Base-by-base conservation (phyloP, 1,140 invertebrate genomes). In the Conus betulinus region DNA sequence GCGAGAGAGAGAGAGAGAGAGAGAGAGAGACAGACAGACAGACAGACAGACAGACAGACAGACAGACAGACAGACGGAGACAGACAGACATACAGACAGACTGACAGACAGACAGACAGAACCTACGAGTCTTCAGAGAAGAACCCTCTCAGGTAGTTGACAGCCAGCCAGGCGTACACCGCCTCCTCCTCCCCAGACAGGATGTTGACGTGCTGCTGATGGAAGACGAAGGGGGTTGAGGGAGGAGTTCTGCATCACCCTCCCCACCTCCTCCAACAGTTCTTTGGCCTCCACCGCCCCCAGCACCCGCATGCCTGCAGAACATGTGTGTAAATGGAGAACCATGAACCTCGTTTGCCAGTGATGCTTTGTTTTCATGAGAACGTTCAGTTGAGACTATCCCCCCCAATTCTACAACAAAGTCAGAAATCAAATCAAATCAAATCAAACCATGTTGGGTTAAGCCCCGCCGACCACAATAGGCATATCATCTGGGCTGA, bases 111-210 rank as follows among this genome's bases (percentile, higher is more conserved):
- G n/a, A n/a, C n/a, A n/a, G n/a, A n/a, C n/a, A 57, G 25, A 23
- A 84, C 91, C 88, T 87, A 94, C 93, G 67, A 89, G 55, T 91
- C 83, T 10, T 89, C 87, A 25, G 85, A 78, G 85, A 93, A 93
- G 90, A 91, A 93, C 52, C 91, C 90, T 51, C 52, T 90, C 87
- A 96, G 93, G 89, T 95, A 96, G 90, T 96, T 96, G 55, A 94
- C 93, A 6, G 95, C 94, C 23, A 96, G 94, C 96, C 96, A 96
- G 52, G 95, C 95, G 89, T 93, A 95, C 0, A 95, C 92, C 3
- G 95, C 96, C 92, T 96, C 96, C 60, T 95, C 94, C 87, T 94
- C 91, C 5, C 96, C 96, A 74, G 94, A 92, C 67, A 96, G 95
- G n/a, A 96, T 95, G 88, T 94, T 91, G 20, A 95, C 95, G 89